Base-by-base conservation (phyloP, 2,797 vertebrate species). In the Pampus argenteus region DNA sequence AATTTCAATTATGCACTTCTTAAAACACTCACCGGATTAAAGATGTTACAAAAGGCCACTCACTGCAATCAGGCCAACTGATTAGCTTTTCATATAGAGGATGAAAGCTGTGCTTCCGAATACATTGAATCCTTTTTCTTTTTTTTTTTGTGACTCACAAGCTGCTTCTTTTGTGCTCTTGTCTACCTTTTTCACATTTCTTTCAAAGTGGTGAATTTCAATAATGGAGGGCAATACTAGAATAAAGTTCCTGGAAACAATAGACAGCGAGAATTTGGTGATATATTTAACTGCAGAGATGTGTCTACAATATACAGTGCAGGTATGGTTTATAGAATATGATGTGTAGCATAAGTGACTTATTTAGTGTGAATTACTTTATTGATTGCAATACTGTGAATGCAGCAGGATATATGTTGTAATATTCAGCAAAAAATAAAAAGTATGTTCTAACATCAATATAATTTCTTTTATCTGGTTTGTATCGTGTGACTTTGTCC, bases 1-100 rank as follows among this genome's bases (percentile, higher is more conserved):
- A 96, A 96, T 97, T 96, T 95, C 93, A 97, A 95, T 96, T 93
- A 95, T 94, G 93, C 66, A 71, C 77, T 93, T 94, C 86, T 94
- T 93, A 94, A 95, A 95, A 95, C 93, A 94, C 89, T 92, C 90
- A 67, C 76, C 59, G 82, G 86, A 95, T 92, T 94, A 93, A 92
- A 93, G 87, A 92, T 81, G 86, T 91, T 85, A 91, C 92, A 93
- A 92, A 93, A 92, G 91, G 90, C 89, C 91, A 92, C 86, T 92
- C 76, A 72, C 78, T 78, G 89, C 89, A 93, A 93, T 94, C 91
- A 94, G 90, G 79, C 82, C 54, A 57, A 66, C 91, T 93, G 90
- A 94, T 94, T 94, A 88, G 92, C 89, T 92, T 93, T 93, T 93
- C 88, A 88, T 80, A 85, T 84, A 73, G 82, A 79, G 55, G 78